These are phyloP conservation scores for Phorcus lineatus DNA, from an alignment of 2,888 invertebrate genomes.

Conservation along the genomic window DNA sequence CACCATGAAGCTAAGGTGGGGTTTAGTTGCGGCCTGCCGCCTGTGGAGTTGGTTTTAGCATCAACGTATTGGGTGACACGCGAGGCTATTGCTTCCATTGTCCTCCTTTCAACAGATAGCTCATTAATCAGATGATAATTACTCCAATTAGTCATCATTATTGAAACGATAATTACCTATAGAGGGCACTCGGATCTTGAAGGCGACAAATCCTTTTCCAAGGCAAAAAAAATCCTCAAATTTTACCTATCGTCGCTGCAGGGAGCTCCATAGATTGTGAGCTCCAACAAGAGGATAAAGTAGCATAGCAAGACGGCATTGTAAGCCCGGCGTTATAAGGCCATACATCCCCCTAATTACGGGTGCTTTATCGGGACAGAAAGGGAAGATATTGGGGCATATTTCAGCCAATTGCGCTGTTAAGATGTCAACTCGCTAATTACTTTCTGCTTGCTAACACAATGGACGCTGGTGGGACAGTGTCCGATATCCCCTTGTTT, in stretches of 20 bases:
- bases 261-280: background rate
- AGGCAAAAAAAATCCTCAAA: background rate
- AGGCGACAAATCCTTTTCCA: slow-evolving; percentile 14
- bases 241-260: slow-evolving; percentile 11
- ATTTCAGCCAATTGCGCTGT: slow-evolving; percentile 24
- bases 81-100: background rate
- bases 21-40: background rate
- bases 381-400: slow-evolving; percentile 24
- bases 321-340: background rate
- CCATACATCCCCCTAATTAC: slow-evolving; percentile 18
- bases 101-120: slow-evolving; percentile 9
- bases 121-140: slow-evolving; percentile 24
- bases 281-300: background rate
- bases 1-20: background rate
- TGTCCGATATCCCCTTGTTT: background rate
- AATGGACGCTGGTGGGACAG: background rate
- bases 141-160: slow-evolving; percentile 21
- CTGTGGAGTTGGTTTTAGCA: background rate
- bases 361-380: slow-evolving; percentile 5
- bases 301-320: background rate
- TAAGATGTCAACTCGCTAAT: slow-evolving; percentile 22
- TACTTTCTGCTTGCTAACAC: background rate
- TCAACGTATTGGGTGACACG: background rate
- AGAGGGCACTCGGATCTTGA: background rate
- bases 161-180: slow-evolving; percentile 20